Conservation (phyloP, 2,797 vertebrate species). For the Alectoris magna region DNA sequence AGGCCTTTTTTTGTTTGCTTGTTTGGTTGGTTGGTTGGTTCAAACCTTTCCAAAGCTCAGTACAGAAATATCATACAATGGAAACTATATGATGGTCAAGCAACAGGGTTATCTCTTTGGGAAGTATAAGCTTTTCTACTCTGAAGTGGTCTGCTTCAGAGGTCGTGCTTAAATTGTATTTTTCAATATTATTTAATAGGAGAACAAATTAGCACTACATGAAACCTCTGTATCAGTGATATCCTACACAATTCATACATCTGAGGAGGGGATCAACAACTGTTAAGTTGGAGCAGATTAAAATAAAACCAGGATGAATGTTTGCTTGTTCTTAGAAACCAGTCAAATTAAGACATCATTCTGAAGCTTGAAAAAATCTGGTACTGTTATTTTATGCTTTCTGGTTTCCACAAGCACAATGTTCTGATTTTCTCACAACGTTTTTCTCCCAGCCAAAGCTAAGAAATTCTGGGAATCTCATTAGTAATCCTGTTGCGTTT, state of each 20-base stretch:
- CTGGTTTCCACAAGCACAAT: conserved; percentile 52
- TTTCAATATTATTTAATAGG: background rate
- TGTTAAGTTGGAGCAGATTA: background rate
- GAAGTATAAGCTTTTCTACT: background rate
- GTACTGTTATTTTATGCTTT: conserved; percentile 45
- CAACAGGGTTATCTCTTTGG: background rate
- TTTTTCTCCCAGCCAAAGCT: conserved; percentile 36
- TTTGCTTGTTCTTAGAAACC: background rate
- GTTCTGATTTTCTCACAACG: conserved; percentile 50
- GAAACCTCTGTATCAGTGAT: background rate
- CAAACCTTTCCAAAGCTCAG: background rate
- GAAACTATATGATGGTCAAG: background rate
- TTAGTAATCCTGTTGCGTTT: conserved; percentile 48
- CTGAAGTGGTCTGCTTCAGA: background rate
- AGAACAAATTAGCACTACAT: background rate
- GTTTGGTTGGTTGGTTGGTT: background rate
- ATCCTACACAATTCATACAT: background rate
- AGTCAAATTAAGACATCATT: conserved; percentile 31
- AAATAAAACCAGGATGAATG: background rate
- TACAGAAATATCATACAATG: background rate
- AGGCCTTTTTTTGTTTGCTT: background rate
- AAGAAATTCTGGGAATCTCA: conserved; percentile 62
- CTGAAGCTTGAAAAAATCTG: conserved; percentile 20
- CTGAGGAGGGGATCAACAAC: background rate
- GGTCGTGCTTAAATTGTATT: background rate